Conservation (phyloP, 2,113 vertebrate species). For the Brachirus orientalis region DNA sequence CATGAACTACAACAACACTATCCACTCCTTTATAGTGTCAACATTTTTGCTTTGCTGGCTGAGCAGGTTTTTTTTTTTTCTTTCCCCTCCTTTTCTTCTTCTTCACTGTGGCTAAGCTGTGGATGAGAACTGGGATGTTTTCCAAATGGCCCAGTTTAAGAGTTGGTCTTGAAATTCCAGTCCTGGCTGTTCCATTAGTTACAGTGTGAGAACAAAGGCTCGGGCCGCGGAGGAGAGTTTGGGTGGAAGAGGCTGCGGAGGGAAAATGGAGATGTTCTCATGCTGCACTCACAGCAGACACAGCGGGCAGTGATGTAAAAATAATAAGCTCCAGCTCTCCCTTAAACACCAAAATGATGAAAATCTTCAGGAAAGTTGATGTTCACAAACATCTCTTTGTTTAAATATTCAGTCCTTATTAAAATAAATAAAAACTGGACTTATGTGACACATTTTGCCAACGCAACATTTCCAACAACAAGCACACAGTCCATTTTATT, state of each 20-base stretch:
- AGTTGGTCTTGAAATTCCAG: constrained; percentile 42
- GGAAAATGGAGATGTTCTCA: too few relatives aligned
- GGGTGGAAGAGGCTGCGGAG: constrained; percentile 40
- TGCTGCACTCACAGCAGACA: too few relatives aligned
- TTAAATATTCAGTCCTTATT: too few relatives aligned
- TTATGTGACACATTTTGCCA: too few relatives aligned
- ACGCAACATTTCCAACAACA: too few relatives aligned
- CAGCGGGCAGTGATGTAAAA: too few relatives aligned
- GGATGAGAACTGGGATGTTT: constrained; percentile 55
- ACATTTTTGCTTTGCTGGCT: constrained; percentile 46
- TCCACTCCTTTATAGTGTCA: constrained; percentile 38
- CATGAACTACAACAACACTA: constrained; percentile 37
- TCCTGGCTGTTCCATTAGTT: constrained; percentile 48
- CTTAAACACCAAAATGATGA: too few relatives aligned
- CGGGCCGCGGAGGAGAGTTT: constrained; percentile 37
- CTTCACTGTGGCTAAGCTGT: constrained; percentile 27
- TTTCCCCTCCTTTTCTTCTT: neutral
- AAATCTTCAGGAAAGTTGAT: too few relatives aligned
- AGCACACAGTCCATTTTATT: too few relatives aligned
- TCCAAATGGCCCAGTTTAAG: constrained; percentile 65
- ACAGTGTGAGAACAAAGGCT: constrained; percentile 56
- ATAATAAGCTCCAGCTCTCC: too few relatives aligned
- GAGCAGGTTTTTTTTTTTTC: constrained; percentile 20
- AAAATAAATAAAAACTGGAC: too few relatives aligned
- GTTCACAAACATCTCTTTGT: too few relatives aligned